A percentile compares a stretch with the other conserved stretches of the same genome.
Conservation (phyloP, 2,888 invertebrate species). For the Oligia fasciuncula region DNA sequence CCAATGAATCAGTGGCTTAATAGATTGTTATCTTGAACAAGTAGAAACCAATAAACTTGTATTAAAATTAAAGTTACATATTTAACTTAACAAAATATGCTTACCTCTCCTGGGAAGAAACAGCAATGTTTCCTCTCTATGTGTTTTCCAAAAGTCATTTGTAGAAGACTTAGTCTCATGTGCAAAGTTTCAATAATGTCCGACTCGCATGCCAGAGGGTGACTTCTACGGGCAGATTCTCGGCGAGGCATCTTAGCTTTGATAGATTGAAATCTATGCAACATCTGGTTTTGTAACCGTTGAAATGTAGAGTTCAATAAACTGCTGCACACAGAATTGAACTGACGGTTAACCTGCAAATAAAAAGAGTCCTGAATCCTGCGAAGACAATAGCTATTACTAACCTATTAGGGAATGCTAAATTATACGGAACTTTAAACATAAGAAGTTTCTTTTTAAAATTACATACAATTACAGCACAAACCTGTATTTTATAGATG, state of each 20-base stretch:
- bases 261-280: conserved; percentile 95
- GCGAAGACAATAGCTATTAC: not conserved
- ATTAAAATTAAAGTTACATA: not conserved
- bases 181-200: conserved; percentile 98
- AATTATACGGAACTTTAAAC: not conserved
- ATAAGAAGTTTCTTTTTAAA: not conserved
- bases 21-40: not conserved
- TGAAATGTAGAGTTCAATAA: conserved; percentile 96
- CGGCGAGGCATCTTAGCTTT: conserved; percentile 97
- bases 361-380: conserved; percentile 7
- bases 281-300: conserved; percentile 95
- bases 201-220: conserved; percentile 96
- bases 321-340: conserved; percentile 94
- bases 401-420: not conserved
- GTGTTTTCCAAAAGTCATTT: conserved; percentile 98
- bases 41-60: not conserved
- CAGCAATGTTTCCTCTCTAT: conserved; percentile 98
- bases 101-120: conserved; percentile 98
- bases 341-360: conserved; percentile 94
- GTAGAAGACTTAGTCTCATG: conserved; percentile 96
- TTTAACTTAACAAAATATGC: conserved; percentile 54
- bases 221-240: conserved; percentile 97
- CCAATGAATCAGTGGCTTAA: not conserved
- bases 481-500: not conserved
- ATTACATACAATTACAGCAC: not conserved